phyloP scores from a whole-genome alignment of 2,797 vertebrate species.

The Danio jaintianensis region DNA sequence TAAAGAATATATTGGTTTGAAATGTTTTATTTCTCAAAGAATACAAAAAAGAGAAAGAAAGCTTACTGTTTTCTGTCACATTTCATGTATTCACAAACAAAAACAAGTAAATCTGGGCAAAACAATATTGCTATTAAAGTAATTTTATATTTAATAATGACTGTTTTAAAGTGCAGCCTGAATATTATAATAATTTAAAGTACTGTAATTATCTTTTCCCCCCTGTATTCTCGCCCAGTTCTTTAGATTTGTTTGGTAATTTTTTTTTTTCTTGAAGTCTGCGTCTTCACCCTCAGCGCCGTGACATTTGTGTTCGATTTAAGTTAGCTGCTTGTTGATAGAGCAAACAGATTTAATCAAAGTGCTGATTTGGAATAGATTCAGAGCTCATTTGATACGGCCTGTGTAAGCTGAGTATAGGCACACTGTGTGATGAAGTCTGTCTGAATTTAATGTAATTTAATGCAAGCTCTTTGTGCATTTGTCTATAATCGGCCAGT shows the following conservation, averaged over 20 bases:
- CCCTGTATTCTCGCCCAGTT: neutral
- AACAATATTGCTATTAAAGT: constrained; percentile 12
- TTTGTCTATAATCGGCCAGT: constrained; percentile 56
- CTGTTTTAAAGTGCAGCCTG: constrained; percentile 9
- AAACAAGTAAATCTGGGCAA: neutral
- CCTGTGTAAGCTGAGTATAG: constrained; percentile 43
- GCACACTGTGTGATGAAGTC: constrained; percentile 60
- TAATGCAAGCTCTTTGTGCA: constrained; percentile 55
- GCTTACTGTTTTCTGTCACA: neutral
- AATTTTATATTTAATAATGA: neutral
- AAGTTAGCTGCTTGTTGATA: constrained; percentile 50
- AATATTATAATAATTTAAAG: neutral
- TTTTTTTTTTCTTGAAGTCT: constrained; percentile 60
- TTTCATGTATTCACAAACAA: neutral
- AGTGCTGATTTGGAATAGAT: constrained; percentile 51
- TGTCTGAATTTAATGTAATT: constrained; percentile 57
- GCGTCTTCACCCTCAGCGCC: constrained; percentile 69
- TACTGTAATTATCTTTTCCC: neutral
- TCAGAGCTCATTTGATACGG: constrained; percentile 16
- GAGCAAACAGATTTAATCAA: constrained; percentile 67
- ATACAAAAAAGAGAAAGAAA: neutral
- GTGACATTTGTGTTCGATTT: constrained; percentile 68
- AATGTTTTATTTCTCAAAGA: neutral
- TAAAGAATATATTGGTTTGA: neutral
- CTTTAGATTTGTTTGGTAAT: constrained; percentile 8